These are phyloP conservation scores for Murina feae DNA, from an alignment of 2,113 vertebrate species.

Conservation along the genomic window DNA sequence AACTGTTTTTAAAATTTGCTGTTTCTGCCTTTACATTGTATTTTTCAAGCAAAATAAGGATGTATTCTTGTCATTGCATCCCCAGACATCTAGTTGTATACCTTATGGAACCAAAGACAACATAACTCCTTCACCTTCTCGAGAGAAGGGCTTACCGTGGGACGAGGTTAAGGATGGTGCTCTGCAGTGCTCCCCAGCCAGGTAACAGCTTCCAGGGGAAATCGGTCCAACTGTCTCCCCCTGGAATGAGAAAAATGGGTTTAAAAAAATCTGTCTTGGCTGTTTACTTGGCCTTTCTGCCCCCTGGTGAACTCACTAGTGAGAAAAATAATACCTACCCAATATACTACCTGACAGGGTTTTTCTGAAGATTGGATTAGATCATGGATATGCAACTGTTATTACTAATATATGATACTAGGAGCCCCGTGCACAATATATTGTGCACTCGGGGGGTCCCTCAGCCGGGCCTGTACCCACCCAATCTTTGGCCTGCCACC, in stretches of 20 bases:
- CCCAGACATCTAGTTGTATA: constrained; percentile 31
- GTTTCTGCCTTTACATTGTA: neutral
- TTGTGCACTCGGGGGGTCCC: no score
- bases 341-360: neutral
- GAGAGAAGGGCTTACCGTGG: constrained; percentile 45
- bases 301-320: neutral
- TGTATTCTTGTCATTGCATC: constrained; percentile 59
- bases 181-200: constrained; percentile 70
- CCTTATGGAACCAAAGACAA: constrained; percentile 64
- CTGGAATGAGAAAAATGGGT: neutral
- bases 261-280: neutral
- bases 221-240: neutral
- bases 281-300: neutral
- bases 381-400: neutral
- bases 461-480: no score
- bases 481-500: no score
- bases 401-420: neutral
- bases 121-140: constrained; percentile 43
- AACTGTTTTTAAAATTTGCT: neutral
- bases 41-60: constrained; percentile 43
- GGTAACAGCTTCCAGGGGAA: constrained; percentile 75
- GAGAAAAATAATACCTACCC: neutral
- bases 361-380: neutral
- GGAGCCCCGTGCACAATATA: no score
- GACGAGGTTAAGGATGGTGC: neutral